Conservation (phyloP, 2,888 invertebrate genomes). For the Spilarctia lutea region DNA sequence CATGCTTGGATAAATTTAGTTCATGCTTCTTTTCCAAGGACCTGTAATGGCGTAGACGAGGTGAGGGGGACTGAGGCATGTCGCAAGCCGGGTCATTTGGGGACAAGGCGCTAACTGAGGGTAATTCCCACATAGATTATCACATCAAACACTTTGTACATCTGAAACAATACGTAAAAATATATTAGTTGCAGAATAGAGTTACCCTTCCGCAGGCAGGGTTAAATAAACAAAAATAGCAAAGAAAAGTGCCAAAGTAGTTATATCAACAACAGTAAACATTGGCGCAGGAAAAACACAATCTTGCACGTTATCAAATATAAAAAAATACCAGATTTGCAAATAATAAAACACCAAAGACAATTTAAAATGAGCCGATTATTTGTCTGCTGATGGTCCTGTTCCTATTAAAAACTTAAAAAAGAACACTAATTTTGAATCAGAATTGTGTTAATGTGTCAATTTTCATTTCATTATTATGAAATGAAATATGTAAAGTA, state of each 20-base stretch:
- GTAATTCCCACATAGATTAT: conserved; percentile 79
- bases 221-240: neutral
- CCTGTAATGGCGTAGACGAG: conserved; percentile 94
- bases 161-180: conserved; percentile 81
- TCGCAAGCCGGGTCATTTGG: conserved; percentile 89
- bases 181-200: conserved; percentile 38
- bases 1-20: conserved; percentile 32
- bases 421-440: neutral
- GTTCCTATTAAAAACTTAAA: neutral
- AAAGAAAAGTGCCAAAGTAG: conserved; percentile 15
- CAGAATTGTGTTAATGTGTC: neutral
- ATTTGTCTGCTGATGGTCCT: neutral
- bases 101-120: conserved; percentile 80
- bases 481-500: no score
- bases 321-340: neutral
- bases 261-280: neutral
- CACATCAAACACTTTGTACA: conserved; percentile 85
- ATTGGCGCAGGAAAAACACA: neutral
- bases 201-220: neutral
- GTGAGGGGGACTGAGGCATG: conserved; percentile 90
- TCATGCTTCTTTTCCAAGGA: conserved; percentile 83
- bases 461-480: neutral
- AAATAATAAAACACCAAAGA: neutral
- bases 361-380: neutral
- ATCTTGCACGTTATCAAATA: neutral